Evolutionary conservation across 1,140 invertebrate species (phyloP).

Genomic region (Trinorchestia longiramus): DNA sequence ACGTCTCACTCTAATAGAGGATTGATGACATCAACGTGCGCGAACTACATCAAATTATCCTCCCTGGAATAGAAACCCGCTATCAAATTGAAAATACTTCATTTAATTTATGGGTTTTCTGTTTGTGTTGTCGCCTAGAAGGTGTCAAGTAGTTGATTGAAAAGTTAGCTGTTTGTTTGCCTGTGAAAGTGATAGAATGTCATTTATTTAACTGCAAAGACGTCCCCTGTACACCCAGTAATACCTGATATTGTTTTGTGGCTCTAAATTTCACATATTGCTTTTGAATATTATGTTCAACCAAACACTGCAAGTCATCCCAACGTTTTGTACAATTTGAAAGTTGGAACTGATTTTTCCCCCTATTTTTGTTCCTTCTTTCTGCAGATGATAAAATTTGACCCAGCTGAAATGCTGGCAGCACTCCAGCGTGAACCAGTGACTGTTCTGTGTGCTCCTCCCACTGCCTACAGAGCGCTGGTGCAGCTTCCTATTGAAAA

Average conservation of each 20-base stretch:
- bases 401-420: slow-evolving; percentile 69
- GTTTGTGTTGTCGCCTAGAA: no score
- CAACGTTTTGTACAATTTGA: background rate
- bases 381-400: slow-evolving; percentile 68
- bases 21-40: background rate
- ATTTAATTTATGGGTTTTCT: background rate
- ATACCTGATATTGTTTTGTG: background rate
- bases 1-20: background rate
- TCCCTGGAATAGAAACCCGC: background rate
- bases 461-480: slow-evolving; percentile 70
- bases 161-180: no score
- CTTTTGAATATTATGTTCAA: background rate
- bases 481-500: slow-evolving; percentile 66
- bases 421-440: slow-evolving; percentile 70
- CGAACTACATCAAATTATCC: background rate
- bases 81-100: background rate
- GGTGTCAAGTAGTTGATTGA: no score
- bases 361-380: background rate
- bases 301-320: background rate
- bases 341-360: background rate
- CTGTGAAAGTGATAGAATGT: background rate
- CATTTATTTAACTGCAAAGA: background rate
- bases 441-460: slow-evolving; percentile 71
- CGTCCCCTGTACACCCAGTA: background rate
- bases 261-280: background rate